Percentiles rank a stretch among this genome's conserved stretches.
These are phyloP conservation scores for Leptothorax acervorum DNA, from an alignment of 2,888 invertebrate genomes.

Conservation along the genomic window DNA sequence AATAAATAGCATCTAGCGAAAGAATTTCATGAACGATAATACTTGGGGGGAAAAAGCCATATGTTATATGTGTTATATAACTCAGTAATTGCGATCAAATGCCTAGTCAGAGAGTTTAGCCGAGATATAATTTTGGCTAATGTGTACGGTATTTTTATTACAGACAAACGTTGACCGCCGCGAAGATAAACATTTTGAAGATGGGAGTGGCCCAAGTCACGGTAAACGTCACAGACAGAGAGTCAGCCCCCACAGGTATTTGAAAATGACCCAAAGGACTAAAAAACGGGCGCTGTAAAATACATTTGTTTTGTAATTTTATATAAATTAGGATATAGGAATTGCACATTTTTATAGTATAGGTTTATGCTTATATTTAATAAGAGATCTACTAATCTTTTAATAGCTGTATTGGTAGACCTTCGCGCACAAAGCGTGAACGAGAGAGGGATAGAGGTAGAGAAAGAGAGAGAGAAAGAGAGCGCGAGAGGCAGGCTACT, in stretches of 20 bases:
- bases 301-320: background rate
- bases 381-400: conserved; percentile 31
- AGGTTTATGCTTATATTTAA: conserved; percentile 35
- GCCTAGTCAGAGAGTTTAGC: background rate
- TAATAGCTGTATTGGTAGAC: conserved; percentile 78
- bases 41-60: too few species aligned
- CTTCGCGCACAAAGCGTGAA: conserved; percentile 81
- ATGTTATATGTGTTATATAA: too few species aligned
- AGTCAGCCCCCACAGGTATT: conserved; percentile 86
- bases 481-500: conserved; percentile 81
- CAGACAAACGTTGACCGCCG: conserved; percentile 80
- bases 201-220: conserved; percentile 86
- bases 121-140: background rate
- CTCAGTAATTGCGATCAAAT: background rate
- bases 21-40: too few species aligned
- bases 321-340: conserved; percentile 8
- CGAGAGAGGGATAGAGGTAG: conserved; percentile 80
- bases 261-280: background rate
- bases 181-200: conserved; percentile 85
- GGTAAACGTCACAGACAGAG: conserved; percentile 87
- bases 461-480: conserved; percentile 81
- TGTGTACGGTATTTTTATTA: conserved; percentile 35
- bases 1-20: too few species aligned
- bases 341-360: background rate
- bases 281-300: background rate